phyloP scores from a whole-genome alignment of 2,797 vertebrate genomes.

The Peromyscus aztecus region DNA sequence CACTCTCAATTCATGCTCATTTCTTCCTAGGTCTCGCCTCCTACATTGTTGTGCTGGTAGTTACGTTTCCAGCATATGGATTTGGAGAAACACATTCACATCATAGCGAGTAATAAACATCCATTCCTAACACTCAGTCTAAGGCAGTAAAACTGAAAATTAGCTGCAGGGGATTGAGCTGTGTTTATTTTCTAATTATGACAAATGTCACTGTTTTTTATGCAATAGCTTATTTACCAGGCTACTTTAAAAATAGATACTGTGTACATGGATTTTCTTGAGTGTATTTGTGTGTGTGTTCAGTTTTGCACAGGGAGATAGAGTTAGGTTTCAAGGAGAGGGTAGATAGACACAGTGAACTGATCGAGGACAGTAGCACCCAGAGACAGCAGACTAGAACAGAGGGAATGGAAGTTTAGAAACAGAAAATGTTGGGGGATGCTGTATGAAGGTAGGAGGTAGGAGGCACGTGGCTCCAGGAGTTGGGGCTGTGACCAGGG shows the following conservation, averaged over 20 bases:
- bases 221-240: not conserved
- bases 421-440: not conserved
- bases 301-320: no score
- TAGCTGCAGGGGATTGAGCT: not conserved
- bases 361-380: not conserved
- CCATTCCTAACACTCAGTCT: not conserved
- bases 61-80: not conserved
- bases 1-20: not conserved
- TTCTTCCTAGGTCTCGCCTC: not conserved
- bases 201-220: not conserved
- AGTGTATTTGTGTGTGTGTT: not conserved
- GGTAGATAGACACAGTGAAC: not conserved
- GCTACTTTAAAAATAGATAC: not conserved
- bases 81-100: not conserved
- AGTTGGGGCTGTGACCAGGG: not conserved
- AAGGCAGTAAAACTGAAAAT: not conserved
- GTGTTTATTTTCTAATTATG: constrained; percentile 10
- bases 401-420: not conserved
- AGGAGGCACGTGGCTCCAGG: not conserved
- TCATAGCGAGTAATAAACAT: not conserved
- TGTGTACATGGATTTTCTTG: not conserved
- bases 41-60: not conserved
- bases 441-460: not conserved
- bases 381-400: not conserved
- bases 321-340: not conserved